phyloP scores from a whole-genome alignment of 2,888 invertebrate species.

The Eupithecia dodoneata region DNA sequence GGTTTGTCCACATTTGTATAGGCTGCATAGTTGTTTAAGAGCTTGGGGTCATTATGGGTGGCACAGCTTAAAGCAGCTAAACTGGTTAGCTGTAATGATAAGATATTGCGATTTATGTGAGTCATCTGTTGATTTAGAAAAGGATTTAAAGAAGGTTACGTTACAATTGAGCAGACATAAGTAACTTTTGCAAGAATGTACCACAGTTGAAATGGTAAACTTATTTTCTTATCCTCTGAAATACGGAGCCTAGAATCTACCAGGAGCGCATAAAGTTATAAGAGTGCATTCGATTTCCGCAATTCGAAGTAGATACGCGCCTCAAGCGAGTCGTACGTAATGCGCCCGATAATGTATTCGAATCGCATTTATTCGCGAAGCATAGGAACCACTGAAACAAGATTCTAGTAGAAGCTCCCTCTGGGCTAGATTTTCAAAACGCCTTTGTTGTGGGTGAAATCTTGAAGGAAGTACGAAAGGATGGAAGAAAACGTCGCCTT shows the following conservation, averaged over 20 bases:
- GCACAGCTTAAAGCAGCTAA: slow-evolving; percentile 25
- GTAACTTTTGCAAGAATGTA: not conserved
- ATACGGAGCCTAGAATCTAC: slow-evolving; percentile 40
- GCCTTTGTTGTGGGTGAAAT: slow-evolving; percentile 49
- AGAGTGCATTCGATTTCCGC: slow-evolving; percentile 71
- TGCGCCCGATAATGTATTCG: slow-evolving; percentile 80
- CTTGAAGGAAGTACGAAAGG: slow-evolving; percentile 42
- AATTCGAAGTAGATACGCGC: slow-evolving; percentile 67
- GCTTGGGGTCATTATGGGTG: slow-evolving; percentile 39
- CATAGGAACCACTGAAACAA: slow-evolving; percentile 76
- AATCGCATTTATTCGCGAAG: slow-evolving; percentile 77
- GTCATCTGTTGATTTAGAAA: not conserved
- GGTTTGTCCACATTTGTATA: slow-evolving; percentile 44
- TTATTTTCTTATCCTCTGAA: slow-evolving; percentile 32
- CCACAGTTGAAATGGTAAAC: slow-evolving; percentile 33
- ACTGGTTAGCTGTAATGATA: slow-evolving; percentile 6
- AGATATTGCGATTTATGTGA: slow-evolving; percentile 1
- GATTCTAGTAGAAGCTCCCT: slow-evolving; percentile 72
- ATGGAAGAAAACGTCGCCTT: slow-evolving; percentile 41
- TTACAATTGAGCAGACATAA: not conserved
- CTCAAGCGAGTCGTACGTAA: slow-evolving; percentile 78
- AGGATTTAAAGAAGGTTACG: not conserved
- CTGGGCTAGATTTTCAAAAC: slow-evolving; percentile 63
- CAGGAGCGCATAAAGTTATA: slow-evolving; percentile 64
- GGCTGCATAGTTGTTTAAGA: slow-evolving; percentile 38